phyloP scores from a whole-genome alignment of 2,113 vertebrate species.

The Lutjanus erythropterus region DNA sequence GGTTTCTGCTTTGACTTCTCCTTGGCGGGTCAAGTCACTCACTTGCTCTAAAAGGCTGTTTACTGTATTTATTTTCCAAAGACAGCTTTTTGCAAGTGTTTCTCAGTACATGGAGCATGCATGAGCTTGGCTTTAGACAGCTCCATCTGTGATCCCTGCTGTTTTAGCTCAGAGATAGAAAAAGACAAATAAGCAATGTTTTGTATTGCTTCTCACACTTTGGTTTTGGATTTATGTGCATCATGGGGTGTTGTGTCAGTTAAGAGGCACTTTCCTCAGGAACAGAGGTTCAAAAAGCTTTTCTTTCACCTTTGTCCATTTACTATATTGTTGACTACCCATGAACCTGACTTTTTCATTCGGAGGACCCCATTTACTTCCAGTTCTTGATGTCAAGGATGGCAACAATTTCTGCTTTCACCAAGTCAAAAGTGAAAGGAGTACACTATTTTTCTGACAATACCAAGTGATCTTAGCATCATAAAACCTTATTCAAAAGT shows the following conservation, averaged over 20 bases:
- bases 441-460: not conserved
- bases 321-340: not conserved
- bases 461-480: not conserved
- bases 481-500: not conserved
- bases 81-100: slow-evolving; percentile 45
- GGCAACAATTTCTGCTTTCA: slow-evolving; percentile 1
- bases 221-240: slow-evolving; percentile 20
- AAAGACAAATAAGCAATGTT: slow-evolving; percentile 16
- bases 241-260: slow-evolving; percentile 8
- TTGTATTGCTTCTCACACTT: not conserved
- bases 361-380: not conserved
- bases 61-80: slow-evolving; percentile 44
- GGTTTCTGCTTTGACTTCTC: slow-evolving; percentile 16
- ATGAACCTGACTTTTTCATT: not conserved
- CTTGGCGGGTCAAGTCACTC: slow-evolving; percentile 31
- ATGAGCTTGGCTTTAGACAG: slow-evolving; percentile 38
- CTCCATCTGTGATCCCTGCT: slow-evolving; percentile 41
- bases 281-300: not conserved
- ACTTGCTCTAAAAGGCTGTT: slow-evolving; percentile 28
- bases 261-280: slow-evolving; percentile 4
- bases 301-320: slow-evolving; percentile 10
- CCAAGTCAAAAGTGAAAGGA: not conserved
- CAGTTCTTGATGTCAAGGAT: not conserved
- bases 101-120: slow-evolving; percentile 20
- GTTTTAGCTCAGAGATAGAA: slow-evolving; percentile 32